phyloP scores from a whole-genome alignment of 2,113 vertebrate genomes.

The Fulmarus glacialis region DNA sequence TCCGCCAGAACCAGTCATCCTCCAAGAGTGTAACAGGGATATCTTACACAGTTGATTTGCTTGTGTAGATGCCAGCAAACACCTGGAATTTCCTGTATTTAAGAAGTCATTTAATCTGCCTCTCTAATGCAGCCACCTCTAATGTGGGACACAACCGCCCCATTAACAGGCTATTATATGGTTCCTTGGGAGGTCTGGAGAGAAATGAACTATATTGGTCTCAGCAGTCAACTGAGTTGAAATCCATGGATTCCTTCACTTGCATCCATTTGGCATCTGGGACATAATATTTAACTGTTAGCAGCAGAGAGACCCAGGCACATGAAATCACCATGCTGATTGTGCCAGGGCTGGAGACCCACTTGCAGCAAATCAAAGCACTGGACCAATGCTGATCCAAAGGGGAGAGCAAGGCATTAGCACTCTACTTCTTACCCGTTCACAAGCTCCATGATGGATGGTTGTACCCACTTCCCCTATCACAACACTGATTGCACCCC shows the following conservation, averaged over 20 bases:
- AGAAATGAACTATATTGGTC: neutral
- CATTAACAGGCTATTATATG: neutral
- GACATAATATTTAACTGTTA: neutral
- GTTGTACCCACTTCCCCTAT: neutral
- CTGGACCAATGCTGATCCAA: neutral
- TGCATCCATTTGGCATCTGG: neutral
- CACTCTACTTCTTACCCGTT: neutral
- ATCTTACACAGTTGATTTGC: neutral
- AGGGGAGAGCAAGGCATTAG: neutral
- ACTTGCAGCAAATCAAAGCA: neutral
- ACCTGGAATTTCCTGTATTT: neutral
- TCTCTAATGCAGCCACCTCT: neutral
- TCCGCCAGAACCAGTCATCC: neutral
- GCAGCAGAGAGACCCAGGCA: neutral
- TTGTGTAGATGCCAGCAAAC: neutral
- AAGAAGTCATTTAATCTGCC: neutral
- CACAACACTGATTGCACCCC: neutral
- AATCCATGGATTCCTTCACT: neutral
- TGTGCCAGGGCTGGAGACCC: neutral
- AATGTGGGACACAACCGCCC: neutral
- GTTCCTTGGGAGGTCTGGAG: neutral
- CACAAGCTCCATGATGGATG: neutral
- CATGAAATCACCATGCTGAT: neutral
- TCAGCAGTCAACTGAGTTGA: neutral
- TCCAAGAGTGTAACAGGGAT: neutral